Base-by-base conservation (phyloP, 2,797 vertebrate species). In the Malacoraja senta region DNA sequence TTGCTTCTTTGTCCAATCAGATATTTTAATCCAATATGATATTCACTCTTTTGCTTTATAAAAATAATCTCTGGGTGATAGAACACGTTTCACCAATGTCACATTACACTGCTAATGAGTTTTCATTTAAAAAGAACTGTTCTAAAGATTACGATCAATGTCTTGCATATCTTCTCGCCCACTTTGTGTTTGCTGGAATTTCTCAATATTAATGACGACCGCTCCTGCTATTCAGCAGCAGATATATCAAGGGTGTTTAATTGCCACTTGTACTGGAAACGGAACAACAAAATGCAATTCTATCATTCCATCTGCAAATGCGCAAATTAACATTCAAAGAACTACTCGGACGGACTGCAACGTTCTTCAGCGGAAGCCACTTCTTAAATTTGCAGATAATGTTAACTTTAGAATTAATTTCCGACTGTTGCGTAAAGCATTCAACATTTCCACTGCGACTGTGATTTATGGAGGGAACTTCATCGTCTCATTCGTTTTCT, bases 141-240 rank as follows among this genome's bases (percentile, higher is more conserved):
- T 83, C 53, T 29, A 2, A 44, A 83, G 53, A 83, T 83, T 83
- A 24, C 44, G 44, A 80, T 81, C 44, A 83, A 83, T 65, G n/a
- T 17, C n/a, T 32, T n/a, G 58, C 83, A 86, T 17, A 29, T 63
- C 61, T n/a, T 63, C 83, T 63, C n/a, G 19, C 53, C 3, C 35
- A 63, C 61, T 83, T 83, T 32, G 63, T 26, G 4, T n/a, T 65
- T 88, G 61, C 61, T 65, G 84, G 63, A 63, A 88, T 88, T 68
- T 68, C 63, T 35, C 35, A 88, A 68, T 68, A 68, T 88, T 88
- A 88, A 88, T 68, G n/a, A 88, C 68, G 63, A 68, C 68, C 84
- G 68, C 61, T 19, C 63, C 2, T 35, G 63, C 15, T 68, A 88
- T 24, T 88, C 61, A 32, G 63, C 68, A 7, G n/a, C 61, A 53